Percentiles rank a stretch among this genome's conserved stretches.
Evolutionary conservation across 2,797 vertebrate species (phyloP).

Genomic region (Pteropus rufus): DNA sequence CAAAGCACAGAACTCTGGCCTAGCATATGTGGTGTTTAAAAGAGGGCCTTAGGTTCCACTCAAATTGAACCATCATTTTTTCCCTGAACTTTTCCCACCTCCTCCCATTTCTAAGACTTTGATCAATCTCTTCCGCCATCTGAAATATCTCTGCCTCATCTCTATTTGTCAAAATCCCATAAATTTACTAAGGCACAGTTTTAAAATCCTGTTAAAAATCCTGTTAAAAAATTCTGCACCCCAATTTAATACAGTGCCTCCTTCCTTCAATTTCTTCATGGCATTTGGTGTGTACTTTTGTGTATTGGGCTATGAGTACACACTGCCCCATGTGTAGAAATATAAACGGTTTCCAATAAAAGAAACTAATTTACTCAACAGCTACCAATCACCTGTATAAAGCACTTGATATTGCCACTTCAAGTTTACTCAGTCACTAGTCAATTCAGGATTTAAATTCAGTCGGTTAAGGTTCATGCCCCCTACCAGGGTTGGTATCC

Average conservation of each 20-base stretch:
- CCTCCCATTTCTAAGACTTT: neutral
- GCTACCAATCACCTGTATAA: neutral
- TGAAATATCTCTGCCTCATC: neutral
- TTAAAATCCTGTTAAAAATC: neutral
- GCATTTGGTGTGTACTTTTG: neutral
- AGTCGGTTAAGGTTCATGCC: neutral
- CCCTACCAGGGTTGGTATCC: neutral
- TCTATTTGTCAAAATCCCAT: constrained; percentile 12
- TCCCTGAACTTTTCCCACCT: neutral
- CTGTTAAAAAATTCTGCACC: neutral
- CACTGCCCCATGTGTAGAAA: neutral
- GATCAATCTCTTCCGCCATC: neutral
- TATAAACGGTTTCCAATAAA: neutral
- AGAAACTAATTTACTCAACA: neutral
- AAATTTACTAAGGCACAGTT: neutral
- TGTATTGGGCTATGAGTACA: neutral
- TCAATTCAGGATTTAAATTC: neutral
- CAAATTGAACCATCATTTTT: neutral
- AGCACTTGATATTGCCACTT: neutral
- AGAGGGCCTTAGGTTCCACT: neutral
- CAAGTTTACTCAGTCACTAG: neutral
- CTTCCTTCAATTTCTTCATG: neutral
- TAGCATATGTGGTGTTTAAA: neutral
- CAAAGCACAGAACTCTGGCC: neutral
- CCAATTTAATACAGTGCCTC: neutral